Base-by-base conservation (phyloP, 2,888 invertebrate species). In the Macropis europaea region DNA sequence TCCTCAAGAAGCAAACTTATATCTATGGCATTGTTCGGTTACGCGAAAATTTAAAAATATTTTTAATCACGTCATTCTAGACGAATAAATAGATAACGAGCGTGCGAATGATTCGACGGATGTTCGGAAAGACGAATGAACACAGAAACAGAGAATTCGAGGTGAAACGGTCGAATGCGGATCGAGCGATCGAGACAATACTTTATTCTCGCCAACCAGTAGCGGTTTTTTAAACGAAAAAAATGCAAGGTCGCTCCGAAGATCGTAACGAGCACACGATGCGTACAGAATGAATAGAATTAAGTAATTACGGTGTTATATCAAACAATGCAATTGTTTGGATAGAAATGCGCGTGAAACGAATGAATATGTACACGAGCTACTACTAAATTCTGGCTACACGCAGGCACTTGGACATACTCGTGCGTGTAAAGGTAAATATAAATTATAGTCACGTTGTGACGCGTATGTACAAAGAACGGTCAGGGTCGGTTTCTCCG, bases 371-470 rank as follows among this genome's bases (percentile, higher is more conserved):
- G 17, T 30, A 28, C 28, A 9, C 24, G 34, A n/a, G 4, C 24
- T 47, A 47, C 9, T 36, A 11, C 36, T 11, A n/a, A 24, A 45
- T n/a, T 45, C 9, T 15, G 22, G 34, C 15, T n/a, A 6, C 22
- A 4, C 1, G 11, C 32, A 2, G 11, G 2, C 3, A 30, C 9
- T 4, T 48, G 17, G 30, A 19, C n/a, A 22, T 17, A 30, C 9
- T 9, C 19, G 28, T 28, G 42, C 24, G 26, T 56, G 34, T 17
- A 47, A 19, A 3, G 36, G 22, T 19, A 56, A 47, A 67, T 61
- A 61, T 45, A 32, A 38, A 61, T 48, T 19, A 43, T 40, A 59
- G 30, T 50, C 28, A n/a, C n/a, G 13, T 57, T 57, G 70, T 62
- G 59, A 63, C 56, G 38, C 45, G 3, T n/a, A 32, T 32, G 28